Conservation (phyloP, 2,113 vertebrate genomes). For the Urocitellus parryii region DNA sequence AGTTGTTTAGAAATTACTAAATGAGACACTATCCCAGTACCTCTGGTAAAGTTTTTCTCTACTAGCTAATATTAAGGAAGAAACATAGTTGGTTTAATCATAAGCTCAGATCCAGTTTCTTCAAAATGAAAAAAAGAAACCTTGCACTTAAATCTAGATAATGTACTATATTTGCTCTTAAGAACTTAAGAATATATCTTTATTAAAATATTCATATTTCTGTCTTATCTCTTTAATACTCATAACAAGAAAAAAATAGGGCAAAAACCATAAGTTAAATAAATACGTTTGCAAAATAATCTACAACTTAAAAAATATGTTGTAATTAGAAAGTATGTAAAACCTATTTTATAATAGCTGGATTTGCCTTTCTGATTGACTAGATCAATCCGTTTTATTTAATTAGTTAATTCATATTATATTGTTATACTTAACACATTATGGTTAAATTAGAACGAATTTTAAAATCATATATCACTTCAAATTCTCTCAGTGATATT, state of each 20-base stretch:
- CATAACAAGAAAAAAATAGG: not conserved
- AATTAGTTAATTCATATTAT: not conserved
- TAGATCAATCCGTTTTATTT: not conserved
- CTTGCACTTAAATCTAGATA: not conserved
- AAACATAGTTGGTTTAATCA: not conserved
- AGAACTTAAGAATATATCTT: not conserved
- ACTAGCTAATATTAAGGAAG: not conserved
- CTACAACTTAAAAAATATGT: not conserved
- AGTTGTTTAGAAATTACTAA: not conserved
- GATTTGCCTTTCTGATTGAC: not conserved
- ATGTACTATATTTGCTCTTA: not conserved
- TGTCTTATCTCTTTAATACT: not conserved
- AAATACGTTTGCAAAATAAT: not conserved
- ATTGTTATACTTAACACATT: not conserved
- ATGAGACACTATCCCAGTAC: not conserved
- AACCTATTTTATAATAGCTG: not conserved
- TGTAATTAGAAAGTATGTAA: not conserved
- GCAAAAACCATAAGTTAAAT: not conserved
- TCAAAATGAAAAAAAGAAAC: not conserved
- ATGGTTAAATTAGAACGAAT: not conserved
- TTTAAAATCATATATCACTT: not conserved
- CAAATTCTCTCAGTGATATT: not conserved
- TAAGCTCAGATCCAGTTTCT: not conserved
- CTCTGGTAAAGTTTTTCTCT: not conserved
- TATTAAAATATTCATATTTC: not conserved